Conservation (phyloP, 2,797 vertebrate species). For the Tauraco hartlaubi region DNA sequence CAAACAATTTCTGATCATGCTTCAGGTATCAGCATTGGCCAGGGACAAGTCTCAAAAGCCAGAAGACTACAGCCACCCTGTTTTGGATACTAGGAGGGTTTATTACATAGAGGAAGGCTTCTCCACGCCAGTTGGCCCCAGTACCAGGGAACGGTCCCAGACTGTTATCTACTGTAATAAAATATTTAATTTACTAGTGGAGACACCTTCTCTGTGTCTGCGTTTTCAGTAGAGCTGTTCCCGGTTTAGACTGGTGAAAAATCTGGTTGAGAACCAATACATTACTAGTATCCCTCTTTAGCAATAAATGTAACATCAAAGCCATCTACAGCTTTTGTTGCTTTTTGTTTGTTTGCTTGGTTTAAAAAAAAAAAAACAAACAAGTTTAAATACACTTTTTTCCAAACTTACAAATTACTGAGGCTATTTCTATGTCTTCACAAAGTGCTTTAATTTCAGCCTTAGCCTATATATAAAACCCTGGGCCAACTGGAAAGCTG, state of each 20-base stretch:
- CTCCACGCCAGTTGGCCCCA: neutral
- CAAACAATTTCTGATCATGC: neutral
- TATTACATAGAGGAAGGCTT: neutral
- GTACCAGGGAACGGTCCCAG: neutral
- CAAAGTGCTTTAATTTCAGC: neutral
- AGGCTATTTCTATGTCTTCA: neutral
- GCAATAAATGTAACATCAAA: neutral
- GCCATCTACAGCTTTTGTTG: neutral
- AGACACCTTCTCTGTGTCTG: conserved; percentile 17
- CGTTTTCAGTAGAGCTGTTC: neutral
- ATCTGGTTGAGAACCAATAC: neutral
- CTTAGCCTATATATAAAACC: neutral
- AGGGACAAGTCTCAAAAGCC: neutral
- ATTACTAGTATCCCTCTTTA: neutral
- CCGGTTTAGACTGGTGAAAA: neutral
- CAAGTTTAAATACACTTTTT: neutral
- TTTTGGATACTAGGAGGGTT: neutral
- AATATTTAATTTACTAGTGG: conserved; percentile 27
- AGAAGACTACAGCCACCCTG: neutral
- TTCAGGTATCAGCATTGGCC: neutral
- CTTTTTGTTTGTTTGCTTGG: neutral
- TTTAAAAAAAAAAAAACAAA: neutral
- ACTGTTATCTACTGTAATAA: conserved; percentile 47
- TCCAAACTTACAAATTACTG: neutral
- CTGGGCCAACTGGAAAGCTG: neutral